phyloP scores from a whole-genome alignment of 2,888 invertebrate species.

The Sabellastarte sp. region DNA sequence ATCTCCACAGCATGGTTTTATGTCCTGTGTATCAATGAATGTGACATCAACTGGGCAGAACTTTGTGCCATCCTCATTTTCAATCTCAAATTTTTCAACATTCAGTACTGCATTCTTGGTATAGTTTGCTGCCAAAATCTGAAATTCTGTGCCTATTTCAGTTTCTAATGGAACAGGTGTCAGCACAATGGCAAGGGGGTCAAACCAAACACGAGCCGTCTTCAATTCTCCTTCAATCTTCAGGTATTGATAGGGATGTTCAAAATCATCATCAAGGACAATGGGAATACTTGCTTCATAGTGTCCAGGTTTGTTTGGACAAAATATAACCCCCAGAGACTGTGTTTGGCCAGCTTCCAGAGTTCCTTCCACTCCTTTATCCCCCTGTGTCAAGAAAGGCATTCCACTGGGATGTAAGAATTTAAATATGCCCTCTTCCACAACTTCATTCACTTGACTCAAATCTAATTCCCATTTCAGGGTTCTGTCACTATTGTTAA shows the following conservation, averaged over 20 bases:
- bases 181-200: conserved; percentile 53
- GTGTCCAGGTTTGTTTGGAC: conserved; percentile 52
- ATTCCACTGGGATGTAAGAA: conserved; percentile 51
- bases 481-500: conserved; percentile 49
- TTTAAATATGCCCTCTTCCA: conserved; percentile 52
- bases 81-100: conserved; percentile 44
- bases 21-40: conserved; percentile 34
- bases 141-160: conserved; percentile 46
- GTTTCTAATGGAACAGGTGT: conserved; percentile 54
- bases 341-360: conserved; percentile 51
- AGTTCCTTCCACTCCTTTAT: conserved; percentile 45
- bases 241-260: conserved; percentile 53
- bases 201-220: conserved; percentile 52
- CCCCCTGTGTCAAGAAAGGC: conserved; percentile 43
- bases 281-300: conserved; percentile 50
- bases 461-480: conserved; percentile 54
- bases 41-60: conserved; percentile 47
- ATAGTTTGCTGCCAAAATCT: conserved; percentile 36
- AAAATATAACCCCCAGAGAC: conserved; percentile 48
- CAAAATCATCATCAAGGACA: conserved; percentile 46
- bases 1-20: conserved; percentile 10
- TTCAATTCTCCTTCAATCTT: conserved; percentile 49
- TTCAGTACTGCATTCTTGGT: conserved; percentile 39
- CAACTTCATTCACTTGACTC: conserved; percentile 31
- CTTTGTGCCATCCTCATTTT: conserved; percentile 52